phyloP scores from a whole-genome alignment of 2,113 vertebrate species.

The Mohoua ochrocephala region DNA sequence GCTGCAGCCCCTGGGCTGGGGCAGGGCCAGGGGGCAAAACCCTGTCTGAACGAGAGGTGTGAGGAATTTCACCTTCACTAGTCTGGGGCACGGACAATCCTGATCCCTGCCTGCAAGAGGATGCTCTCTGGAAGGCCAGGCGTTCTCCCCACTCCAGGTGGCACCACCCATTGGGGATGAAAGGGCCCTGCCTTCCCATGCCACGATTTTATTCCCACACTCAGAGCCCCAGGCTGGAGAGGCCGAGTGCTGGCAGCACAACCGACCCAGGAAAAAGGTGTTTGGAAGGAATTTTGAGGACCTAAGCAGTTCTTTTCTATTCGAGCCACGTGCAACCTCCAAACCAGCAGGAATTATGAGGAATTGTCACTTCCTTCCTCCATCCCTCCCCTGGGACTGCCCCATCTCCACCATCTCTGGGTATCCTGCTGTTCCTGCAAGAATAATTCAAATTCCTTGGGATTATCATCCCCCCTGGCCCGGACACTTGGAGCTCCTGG shows the following conservation, averaged over 20 bases:
- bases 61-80: accelerated
- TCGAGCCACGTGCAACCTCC: not conserved
- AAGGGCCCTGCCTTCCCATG: not conserved
- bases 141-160: too few relatives aligned
- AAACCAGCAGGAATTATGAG: not conserved
- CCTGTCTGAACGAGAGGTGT: not conserved
- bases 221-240: not conserved
- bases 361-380: accelerated
- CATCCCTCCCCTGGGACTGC: not conserved
- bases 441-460: not conserved
- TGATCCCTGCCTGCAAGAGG: not conserved
- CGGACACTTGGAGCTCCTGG: not conserved
- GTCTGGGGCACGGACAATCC: accelerated
- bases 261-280: not conserved
- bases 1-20: accelerated
- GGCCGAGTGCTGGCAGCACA: not conserved
- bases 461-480: not conserved
- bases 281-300: not conserved
- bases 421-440: accelerated
- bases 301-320: not conserved
- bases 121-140: not conserved
- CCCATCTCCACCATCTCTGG: accelerated
- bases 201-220: accelerated
- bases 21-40: not conserved
- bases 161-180: accelerated